Base-by-base conservation (phyloP, 2,888 invertebrate species). In the Monochamus alternatus region DNA sequence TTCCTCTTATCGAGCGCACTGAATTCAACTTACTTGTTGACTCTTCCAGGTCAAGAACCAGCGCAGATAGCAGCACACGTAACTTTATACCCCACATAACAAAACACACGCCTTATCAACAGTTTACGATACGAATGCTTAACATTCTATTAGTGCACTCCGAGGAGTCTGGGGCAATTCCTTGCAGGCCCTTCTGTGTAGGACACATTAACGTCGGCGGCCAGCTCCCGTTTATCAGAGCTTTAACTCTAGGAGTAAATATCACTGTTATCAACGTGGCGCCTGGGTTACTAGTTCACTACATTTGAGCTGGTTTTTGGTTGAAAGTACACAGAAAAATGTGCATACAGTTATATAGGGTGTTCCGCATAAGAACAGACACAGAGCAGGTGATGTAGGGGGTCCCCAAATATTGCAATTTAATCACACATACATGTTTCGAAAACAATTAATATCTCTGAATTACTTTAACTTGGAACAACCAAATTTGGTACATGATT, bases 201-300 rank as follows among this genome's bases (percentile, higher is more conserved):
- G 75, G 70, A 76, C 78, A 78, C 76, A 80, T 80, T 80, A 78
- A 52, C 73, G 52, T 73, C 76, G 74, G 75, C 62, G 38, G 38
- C 38, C 38, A 7, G 38, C 66, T 60, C 14, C 52, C 62, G 70
- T 70, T 74, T 80, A 80, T 80, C 80, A 80, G 69, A 68, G 71
- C 80, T 74, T 80, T 76, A 75, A 75, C 9, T 47, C 72, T 75
- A 69, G 59, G 75, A 80, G 75, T 80, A 80, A 80, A 78, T 80
- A 73, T 32, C 71, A 47, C 78, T 76, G 77, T 80, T 80, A 80
- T 80, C 77, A 75, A 69, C 66, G 75, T 76, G 78, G 78, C 80
- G 78, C 77, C 77, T 73, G 52, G 38, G 69, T 69, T 68, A 4
- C 59, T 59, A 30, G 44, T 59, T 47, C 69, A 60, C 59, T 69